Base-by-base conservation (phyloP, 2,797 vertebrate genomes). In the Australoheros facetus region DNA sequence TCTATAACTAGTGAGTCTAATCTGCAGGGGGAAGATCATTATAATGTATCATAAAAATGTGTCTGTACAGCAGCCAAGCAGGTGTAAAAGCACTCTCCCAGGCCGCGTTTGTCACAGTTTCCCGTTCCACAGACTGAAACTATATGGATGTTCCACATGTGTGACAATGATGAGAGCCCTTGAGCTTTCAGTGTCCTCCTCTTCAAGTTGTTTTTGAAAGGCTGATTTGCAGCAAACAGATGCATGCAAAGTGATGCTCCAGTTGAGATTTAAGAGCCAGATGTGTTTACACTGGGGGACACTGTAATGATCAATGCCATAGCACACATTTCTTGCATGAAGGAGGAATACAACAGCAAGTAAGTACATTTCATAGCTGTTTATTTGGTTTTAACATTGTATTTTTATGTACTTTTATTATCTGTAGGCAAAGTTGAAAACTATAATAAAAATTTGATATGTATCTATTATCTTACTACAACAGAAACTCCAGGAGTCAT, bases 221-320 rank as follows among this genome's bases (percentile, higher is more conserved):
- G n/a, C 78, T 88, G 83, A 81, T 89, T 89, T 85, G 84, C 77
- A 72, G 85, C 75, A 71, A 79, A 81, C 84, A 87, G 87, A 92
- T 88, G 88, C 71, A 80, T 4, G 71, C 5, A 12, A 62, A 74
- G 71, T 6, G 2, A 75, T 5, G 62, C 71, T 88, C 79, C 78
- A 66, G 62, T 28, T 83, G 74, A 85, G 75, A 79, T 73, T 82
- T 85, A 53, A 10, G 78, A 80, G 75, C 86, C 87, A 88, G 88
- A 87, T 92, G 87, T 88, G 86, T 91, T 91, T 88, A 83, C 85
- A 78, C 75, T 53, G 9, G 48, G n/a, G 74, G 66, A 81, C 55
- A 54, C 42, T 64, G 79, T 77, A 71, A 81, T 62, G 74, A 80
- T 84, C 48, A 72, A 64, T 79, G 82, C 71, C 71, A 56, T 10